A percentile compares a stretch with the other conserved stretches of the same genome.
These are phyloP conservation scores for Phytoseiulus persimilis DNA, from an alignment of 2,888 invertebrate genomes.

Conservation along the genomic window DNA sequence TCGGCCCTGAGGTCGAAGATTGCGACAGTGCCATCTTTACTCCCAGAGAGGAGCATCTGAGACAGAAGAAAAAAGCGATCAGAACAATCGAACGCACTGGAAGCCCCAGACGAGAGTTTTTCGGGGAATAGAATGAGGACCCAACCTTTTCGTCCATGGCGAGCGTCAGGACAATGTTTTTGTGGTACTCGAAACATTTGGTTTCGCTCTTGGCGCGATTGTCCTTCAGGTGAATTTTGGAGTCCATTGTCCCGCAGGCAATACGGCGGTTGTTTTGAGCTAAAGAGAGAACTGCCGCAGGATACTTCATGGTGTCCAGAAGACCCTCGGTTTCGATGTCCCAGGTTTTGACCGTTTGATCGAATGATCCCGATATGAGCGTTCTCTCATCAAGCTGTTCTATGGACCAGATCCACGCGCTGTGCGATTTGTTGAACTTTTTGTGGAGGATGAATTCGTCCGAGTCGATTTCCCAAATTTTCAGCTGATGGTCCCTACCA, in stretches of 20 bases:
- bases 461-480: constrained; percentile 9
- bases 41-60: constrained; percentile 5
- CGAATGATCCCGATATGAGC: constrained; percentile 28
- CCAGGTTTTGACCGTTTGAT: constrained; percentile 33
- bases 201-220: background rate
- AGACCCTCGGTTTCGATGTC: constrained; percentile 14
- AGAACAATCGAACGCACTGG: background rate
- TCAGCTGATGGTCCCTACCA: constrained; percentile 18
- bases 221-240: constrained; percentile 11
- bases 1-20: constrained; percentile 30
- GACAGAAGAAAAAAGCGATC: too few species aligned
- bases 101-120: background rate
- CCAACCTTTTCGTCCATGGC: constrained; percentile 22
- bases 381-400: constrained; percentile 31
- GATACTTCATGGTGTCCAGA: background rate
- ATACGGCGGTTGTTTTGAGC: background rate
- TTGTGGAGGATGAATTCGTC: constrained; percentile 26
- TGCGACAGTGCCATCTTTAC: constrained; percentile 32
- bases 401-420: constrained; percentile 33
- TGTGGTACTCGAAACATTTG: constrained; percentile 29
- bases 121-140: background rate
- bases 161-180: constrained; percentile 14
- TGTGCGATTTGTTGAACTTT: constrained; percentile 9
- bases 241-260: constrained; percentile 13
- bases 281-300: constrained; percentile 18